Evolutionary conservation across 2,888 invertebrate genomes (phyloP).

Genomic region (Tridacna gigas): DNA sequence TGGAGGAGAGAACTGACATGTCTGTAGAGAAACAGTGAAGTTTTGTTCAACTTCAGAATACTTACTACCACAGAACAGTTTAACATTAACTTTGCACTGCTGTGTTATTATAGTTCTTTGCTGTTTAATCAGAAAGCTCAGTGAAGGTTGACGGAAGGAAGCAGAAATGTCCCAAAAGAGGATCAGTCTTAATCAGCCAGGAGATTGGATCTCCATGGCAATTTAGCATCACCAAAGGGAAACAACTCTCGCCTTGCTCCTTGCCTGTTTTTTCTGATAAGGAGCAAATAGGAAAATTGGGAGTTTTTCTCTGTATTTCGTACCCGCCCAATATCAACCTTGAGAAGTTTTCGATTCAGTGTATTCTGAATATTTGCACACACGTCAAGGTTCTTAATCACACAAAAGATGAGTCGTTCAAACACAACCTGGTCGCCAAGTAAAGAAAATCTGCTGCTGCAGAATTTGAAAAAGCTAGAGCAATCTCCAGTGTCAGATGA

Average conservation of each 20-base stretch:
- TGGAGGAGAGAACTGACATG: slow-evolving; percentile 15
- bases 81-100: background rate
- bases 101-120: background rate
- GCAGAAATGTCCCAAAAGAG: slow-evolving; percentile 23
- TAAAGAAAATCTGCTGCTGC: slow-evolving; percentile 59
- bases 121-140: slow-evolving; percentile 9
- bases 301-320: slow-evolving; percentile 38
- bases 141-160: slow-evolving; percentile 16
- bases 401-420: slow-evolving; percentile 50
- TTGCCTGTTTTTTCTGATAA: slow-evolving; percentile 64
- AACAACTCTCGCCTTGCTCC: slow-evolving; percentile 65
- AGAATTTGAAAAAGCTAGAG: slow-evolving; percentile 56
- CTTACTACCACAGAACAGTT: background rate
- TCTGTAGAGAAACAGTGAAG: slow-evolving; percentile 1
- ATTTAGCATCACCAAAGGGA: slow-evolving; percentile 49
- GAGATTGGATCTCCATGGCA: slow-evolving; percentile 42
- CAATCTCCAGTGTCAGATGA: slow-evolving; percentile 57
- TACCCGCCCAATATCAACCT: slow-evolving; percentile 3
- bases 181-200: slow-evolving; percentile 9
- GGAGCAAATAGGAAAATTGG: slow-evolving; percentile 52
- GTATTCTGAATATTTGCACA: slow-evolving; percentile 10
- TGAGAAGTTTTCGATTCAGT: slow-evolving; percentile 19
- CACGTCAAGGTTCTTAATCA: slow-evolving; percentile 5
- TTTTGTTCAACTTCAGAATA: background rate
- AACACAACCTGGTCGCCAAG: slow-evolving; percentile 56